Percentiles rank a stretch among this genome's conserved stretches.
Evolutionary conservation across 2,113 vertebrate species (phyloP).

Genomic region (Corynorhinus townsendii): DNA sequence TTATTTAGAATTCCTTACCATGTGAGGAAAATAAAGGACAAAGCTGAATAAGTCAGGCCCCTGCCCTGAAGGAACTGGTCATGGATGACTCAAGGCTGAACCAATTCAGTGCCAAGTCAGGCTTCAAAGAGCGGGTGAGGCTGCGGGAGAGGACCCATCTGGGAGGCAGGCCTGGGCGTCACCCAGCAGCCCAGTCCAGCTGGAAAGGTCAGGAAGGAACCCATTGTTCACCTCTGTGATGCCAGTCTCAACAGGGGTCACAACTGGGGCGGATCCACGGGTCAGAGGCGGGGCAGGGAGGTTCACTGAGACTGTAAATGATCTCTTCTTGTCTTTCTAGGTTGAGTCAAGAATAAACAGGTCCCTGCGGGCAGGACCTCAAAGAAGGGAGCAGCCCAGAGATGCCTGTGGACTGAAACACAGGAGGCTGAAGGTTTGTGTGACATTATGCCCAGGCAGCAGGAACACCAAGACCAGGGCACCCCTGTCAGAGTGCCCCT

Average conservation of each 20-base stretch:
- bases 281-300: not conserved
- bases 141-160: not conserved
- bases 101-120: not conserved
- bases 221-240: not conserved
- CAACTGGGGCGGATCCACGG: not conserved
- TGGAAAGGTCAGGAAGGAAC: not conserved
- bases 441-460: not conserved
- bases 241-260: not conserved
- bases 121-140: not conserved
- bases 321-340: not conserved
- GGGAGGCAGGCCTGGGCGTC: not conserved
- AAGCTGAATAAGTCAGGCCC: not conserved
- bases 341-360: not conserved
- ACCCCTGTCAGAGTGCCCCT: not conserved
- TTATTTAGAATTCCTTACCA: not conserved
- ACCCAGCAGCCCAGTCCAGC: not conserved
- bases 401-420: not conserved
- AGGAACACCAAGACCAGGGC: not conserved
- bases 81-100: not conserved
- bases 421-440: not conserved
- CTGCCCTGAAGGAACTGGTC: not conserved
- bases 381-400: not conserved
- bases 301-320: not conserved
- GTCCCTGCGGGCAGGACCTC: not conserved
- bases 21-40: not conserved